phyloP scores from a whole-genome alignment of 2,888 invertebrate genomes.

The Tinea semifulvella region DNA sequence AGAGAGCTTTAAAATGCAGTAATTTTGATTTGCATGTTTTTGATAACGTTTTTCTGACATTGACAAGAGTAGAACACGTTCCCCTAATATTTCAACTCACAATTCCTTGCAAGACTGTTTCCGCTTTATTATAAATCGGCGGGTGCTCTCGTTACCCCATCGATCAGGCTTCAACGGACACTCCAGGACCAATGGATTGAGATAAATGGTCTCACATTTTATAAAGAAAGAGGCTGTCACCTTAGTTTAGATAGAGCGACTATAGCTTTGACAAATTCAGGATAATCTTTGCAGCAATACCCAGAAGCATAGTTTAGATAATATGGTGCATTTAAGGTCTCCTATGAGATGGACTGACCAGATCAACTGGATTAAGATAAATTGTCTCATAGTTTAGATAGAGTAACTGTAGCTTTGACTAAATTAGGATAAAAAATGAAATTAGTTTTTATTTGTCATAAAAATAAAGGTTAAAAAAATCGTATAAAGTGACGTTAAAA shows the following conservation, averaged over 20 bases:
- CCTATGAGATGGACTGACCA: too few relatives aligned
- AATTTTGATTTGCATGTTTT: neutral
- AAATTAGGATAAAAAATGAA: too few relatives aligned
- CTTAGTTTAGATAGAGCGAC: neutral
- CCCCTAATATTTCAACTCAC: slow-evolving; percentile 7
- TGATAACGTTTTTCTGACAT: neutral
- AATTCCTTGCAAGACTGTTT: slow-evolving; percentile 22
- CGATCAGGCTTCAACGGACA: slow-evolving; percentile 35
- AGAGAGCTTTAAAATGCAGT: neutral
- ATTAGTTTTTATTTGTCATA: too few relatives aligned
- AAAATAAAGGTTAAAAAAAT: too few relatives aligned
- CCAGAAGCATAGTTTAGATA: too few relatives aligned
- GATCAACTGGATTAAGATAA: too few relatives aligned
- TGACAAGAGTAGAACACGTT: slow-evolving; percentile 1
- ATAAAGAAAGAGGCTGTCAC: slow-evolving; percentile 21
- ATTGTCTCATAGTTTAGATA: too few relatives aligned
- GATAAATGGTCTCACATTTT: slow-evolving; percentile 33
- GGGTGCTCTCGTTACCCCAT: slow-evolving; percentile 31
- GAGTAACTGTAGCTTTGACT: neutral
- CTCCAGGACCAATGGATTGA: slow-evolving; percentile 39
- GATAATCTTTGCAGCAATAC: too few relatives aligned
- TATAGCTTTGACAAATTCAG: neutral
- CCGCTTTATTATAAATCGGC: slow-evolving; percentile 38
- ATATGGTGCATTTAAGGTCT: too few relatives aligned
- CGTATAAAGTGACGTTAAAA: too few relatives aligned